Conservation (phyloP, 2,888 invertebrate genomes). For the Mythimna impura region DNA sequence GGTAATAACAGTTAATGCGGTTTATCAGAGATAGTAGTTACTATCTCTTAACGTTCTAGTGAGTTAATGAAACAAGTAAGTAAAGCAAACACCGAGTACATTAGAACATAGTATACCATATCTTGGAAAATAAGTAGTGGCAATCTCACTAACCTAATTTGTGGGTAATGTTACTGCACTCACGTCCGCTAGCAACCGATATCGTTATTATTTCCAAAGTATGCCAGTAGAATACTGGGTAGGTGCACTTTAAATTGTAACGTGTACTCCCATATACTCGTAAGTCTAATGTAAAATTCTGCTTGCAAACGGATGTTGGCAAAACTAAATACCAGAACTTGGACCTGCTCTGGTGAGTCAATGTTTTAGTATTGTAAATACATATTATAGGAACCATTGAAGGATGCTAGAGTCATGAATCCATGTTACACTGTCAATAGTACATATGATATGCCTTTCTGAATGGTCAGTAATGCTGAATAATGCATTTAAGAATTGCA, state of each 20-base stretch:
- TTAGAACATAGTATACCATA: constrained; percentile 60
- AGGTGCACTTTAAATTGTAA: constrained; percentile 40
- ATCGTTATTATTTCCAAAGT: constrained; percentile 75
- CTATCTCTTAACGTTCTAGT: constrained; percentile 20
- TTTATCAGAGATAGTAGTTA: neutral
- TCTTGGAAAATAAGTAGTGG: constrained; percentile 80
- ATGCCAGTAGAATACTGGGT: constrained; percentile 72
- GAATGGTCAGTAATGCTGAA: constrained; percentile 27
- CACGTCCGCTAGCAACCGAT: constrained; percentile 79
- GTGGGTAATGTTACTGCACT: constrained; percentile 78
- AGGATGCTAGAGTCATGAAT: constrained; percentile 19
- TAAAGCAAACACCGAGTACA: constrained; percentile 33
- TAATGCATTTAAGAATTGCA: constrained; percentile 27
- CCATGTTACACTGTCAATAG: constrained; percentile 16
- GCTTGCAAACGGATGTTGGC: constrained; percentile 23
- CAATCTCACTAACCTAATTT: constrained; percentile 85
- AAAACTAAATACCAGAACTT: constrained; percentile 23
- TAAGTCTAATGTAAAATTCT: constrained; percentile 26
- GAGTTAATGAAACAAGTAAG: constrained; percentile 33
- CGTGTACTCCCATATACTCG: constrained; percentile 8
- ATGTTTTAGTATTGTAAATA: constrained; percentile 17
- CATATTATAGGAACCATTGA: constrained; percentile 6
- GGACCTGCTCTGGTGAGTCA: constrained; percentile 9
- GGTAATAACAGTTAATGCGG: no score
- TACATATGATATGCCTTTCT: neutral